Percentiles rank a stretch among this genome's conserved stretches.
These are phyloP conservation scores for Falco punctatus DNA, from an alignment of 2,113 vertebrate species.

Conservation along the genomic window DNA sequence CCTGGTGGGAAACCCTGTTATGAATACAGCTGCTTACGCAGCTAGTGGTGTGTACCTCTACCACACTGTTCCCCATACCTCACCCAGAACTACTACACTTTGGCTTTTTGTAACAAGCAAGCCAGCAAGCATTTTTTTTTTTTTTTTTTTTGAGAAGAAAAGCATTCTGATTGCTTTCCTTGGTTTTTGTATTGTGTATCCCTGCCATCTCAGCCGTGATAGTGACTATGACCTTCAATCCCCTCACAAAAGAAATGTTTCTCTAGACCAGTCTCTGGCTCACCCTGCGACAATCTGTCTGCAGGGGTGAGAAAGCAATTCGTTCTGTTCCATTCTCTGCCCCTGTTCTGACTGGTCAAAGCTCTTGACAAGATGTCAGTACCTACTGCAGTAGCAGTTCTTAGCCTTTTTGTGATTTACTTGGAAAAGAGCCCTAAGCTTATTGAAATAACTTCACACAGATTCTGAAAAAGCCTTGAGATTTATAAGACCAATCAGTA, in stretches of 20 bases:
- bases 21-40: neutral
- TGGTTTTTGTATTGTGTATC: neutral
- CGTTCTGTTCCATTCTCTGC: neutral
- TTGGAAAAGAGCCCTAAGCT: constrained; percentile 2
- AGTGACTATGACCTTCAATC: neutral
- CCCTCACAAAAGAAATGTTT: neutral
- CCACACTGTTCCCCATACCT: neutral
- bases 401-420: neutral
- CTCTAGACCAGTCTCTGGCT: neutral
- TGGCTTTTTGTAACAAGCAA: neutral
- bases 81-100: neutral
- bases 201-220: fast-evolving
- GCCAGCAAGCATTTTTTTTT: neutral
- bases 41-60: neutral
- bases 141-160: neutral
- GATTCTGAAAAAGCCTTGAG: neutral
- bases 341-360: neutral
- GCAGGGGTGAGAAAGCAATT: neutral
- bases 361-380: neutral
- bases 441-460: neutral
- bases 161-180: neutral
- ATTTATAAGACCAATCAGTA: neutral
- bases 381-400: neutral
- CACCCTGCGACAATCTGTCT: neutral
- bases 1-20: neutral